Conservation (phyloP, 1,140 invertebrate genomes). For the Pissodes strobi region DNA sequence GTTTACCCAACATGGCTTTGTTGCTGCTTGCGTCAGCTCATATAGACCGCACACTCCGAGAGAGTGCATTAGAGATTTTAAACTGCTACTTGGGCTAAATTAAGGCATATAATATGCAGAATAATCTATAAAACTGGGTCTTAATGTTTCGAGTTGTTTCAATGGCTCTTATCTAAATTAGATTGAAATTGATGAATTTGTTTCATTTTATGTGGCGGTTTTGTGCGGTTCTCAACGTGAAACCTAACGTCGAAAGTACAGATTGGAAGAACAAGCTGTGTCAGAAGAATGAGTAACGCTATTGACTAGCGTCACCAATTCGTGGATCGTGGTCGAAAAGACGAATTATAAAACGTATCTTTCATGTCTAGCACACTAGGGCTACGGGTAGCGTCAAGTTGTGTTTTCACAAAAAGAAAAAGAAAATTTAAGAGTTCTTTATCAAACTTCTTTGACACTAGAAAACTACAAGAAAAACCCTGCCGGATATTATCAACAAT, state of each 20-base stretch:
- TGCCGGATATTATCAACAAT: too few relatives aligned
- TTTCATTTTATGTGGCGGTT: conserved; percentile 3
- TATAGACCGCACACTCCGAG: conserved; percentile 9
- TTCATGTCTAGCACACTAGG: neutral
- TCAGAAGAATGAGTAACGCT: too few relatives aligned
- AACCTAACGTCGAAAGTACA: too few relatives aligned
- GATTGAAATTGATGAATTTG: neutral
- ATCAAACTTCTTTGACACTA: too few relatives aligned
- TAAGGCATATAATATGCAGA: neutral
- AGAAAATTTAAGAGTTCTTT: too few relatives aligned
- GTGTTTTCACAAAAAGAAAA: too few relatives aligned
- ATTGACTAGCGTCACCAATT: neutral
- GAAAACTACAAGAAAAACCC: too few relatives aligned
- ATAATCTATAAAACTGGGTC: neutral
- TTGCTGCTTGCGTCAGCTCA: conserved; percentile 25
- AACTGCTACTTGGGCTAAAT: conserved; percentile 17
- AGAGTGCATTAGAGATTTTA: conserved; percentile 13
- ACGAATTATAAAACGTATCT: neutral
- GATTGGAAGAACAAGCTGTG: too few relatives aligned
- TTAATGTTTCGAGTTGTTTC: neutral
- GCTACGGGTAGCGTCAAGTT: too few relatives aligned
- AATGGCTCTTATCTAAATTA: neutral
- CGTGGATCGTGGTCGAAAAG: neutral
- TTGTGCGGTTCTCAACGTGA: neutral
- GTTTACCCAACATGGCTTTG: conserved; percentile 17